These are phyloP conservation scores for Hirtodrosophila histrioides DNA, from an alignment of 2,888 invertebrate genomes.

Conservation along the genomic window DNA sequence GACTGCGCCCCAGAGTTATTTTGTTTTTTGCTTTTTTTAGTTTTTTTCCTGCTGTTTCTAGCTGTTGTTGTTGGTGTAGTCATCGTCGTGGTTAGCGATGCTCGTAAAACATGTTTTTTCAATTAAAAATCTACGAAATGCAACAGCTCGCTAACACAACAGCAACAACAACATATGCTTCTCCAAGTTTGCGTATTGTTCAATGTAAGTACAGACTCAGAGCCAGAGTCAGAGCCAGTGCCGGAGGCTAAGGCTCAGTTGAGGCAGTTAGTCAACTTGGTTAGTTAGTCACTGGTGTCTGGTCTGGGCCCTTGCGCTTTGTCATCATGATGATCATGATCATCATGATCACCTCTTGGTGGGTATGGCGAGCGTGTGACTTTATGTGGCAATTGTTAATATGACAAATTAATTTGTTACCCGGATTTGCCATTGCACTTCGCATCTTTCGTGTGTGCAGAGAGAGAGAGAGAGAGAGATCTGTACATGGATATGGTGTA, in stretches of 20 bases:
- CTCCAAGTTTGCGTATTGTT: conserved; percentile 45
- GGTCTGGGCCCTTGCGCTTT: conserved; percentile 34
- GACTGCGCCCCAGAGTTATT: conserved; percentile 60
- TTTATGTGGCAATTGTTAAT: conserved; percentile 73
- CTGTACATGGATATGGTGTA: conserved; percentile 44
- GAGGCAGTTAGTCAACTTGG: conserved; percentile 53
- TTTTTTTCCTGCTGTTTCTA: conserved; percentile 22
- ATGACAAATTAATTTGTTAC: conserved; percentile 82
- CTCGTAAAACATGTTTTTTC: conserved; percentile 82
- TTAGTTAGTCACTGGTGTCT: conserved; percentile 37
- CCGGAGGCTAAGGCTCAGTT: conserved; percentile 47
- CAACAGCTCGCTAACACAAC: conserved; percentile 56
- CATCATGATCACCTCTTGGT: conserved; percentile 36
- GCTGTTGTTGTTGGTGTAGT: conserved; percentile 43
- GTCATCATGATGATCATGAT: conserved; percentile 18
- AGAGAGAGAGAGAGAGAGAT: conserved; percentile 20
- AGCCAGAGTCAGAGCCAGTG: conserved; percentile 23
- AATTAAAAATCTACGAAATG: conserved; percentile 80
- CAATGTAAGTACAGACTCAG: conserved; percentile 32
- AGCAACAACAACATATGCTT: conserved; percentile 25
- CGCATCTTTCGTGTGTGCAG: conserved; percentile 18
- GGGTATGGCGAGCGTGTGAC: conserved; percentile 70
- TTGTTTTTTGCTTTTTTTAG: conserved; percentile 22
- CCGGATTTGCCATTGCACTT: conserved; percentile 62
- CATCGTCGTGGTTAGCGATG: conserved; percentile 74